phyloP scores from a whole-genome alignment of 2,888 invertebrate species.

The Macrosiphum euphorbiae region DNA sequence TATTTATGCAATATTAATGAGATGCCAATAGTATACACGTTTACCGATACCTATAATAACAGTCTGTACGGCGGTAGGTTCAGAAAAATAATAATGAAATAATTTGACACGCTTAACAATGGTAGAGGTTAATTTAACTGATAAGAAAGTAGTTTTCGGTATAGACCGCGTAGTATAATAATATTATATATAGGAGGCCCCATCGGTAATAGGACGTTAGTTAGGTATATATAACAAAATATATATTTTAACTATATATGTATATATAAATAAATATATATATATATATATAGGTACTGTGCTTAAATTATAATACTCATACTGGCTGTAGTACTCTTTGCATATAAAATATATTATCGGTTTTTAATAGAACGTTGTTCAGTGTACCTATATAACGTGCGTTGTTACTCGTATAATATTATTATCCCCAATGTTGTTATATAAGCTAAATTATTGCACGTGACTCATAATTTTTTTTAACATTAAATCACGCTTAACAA shows the following conservation, averaged over 20 bases:
- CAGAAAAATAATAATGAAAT: conserved; percentile 47
- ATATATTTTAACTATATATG: not conserved
- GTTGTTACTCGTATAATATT: conserved; percentile 1
- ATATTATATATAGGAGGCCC: not conserved
- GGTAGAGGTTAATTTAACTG: conserved; percentile 55
- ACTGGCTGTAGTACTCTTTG: not conserved
- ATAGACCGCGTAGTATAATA: not conserved
- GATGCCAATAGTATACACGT: conserved; percentile 40
- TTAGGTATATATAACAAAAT: not conserved
- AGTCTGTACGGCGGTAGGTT: not conserved
- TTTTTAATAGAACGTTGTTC: conserved; percentile 34
- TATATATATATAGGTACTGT: not conserved
- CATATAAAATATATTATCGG: not conserved
- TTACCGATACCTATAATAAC: conserved; percentile 13
- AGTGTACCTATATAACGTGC: not conserved
- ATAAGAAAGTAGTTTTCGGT: conserved; percentile 60
- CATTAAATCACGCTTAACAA: conserved; percentile 10
- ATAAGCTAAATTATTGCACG: conserved; percentile 11
- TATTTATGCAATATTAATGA: conserved; percentile 59
- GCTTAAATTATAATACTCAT: not conserved
- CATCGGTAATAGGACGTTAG: not conserved
- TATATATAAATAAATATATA: too few species aligned
- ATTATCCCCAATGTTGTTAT: not conserved
- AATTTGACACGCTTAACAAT: conserved; percentile 60
- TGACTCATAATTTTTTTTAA: conserved; percentile 6